Evolutionary conservation across 2,797 vertebrate genomes (phyloP), one percentile per base, ranked within the genome.

Genomic region (Channallabes apus): DNA sequence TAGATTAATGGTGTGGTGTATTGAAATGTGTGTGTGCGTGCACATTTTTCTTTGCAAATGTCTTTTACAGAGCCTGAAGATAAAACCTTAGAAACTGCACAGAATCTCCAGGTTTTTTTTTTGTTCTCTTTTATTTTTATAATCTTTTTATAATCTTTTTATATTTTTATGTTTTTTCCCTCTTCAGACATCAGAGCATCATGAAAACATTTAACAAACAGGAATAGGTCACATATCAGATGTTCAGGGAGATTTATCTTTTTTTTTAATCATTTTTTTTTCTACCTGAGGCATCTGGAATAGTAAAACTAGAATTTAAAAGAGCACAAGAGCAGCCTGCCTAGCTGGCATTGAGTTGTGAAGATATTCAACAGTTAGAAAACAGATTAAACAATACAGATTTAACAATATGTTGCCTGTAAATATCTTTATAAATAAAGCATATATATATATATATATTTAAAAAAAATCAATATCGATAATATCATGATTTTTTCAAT

Each of bases 11-110:
- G 58, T 75, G 59, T 80, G 65, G 18, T 56, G 76, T 80, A 9
- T 4, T 58, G 24, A 64, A 27, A 32, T 61, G 51, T 80, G 80
- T 56, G 54, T 87, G 84, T 79, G 27, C 29, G 32, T 64, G 61
- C 6, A 46, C 59, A 79, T 79, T 79, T 79, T 62, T 79, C 35
- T 46, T 14, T 79, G 35, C 46, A 87, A 86, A 89, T 89, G 80
- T 64, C 75, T 86, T 89, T 86, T 46, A 86, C 88, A 89, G 88
- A 79, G 54, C 32, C 46, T 51, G 58, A 86, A 83, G 84, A 58
- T 82, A 82, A 73, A 68, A 80, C 67, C 69, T 20, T 61, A 75
- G 67, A 82, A 82, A 46, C 15, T 46, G 15, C 59, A 64, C 59
- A 80, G 24, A 80, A 56, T 61, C 75, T 72, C 75, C 82, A 87